Evolutionary conservation across 2,797 vertebrate species (phyloP), one percentile per base, ranked within the genome.

Genomic region (Clarias pachynema): DNA sequence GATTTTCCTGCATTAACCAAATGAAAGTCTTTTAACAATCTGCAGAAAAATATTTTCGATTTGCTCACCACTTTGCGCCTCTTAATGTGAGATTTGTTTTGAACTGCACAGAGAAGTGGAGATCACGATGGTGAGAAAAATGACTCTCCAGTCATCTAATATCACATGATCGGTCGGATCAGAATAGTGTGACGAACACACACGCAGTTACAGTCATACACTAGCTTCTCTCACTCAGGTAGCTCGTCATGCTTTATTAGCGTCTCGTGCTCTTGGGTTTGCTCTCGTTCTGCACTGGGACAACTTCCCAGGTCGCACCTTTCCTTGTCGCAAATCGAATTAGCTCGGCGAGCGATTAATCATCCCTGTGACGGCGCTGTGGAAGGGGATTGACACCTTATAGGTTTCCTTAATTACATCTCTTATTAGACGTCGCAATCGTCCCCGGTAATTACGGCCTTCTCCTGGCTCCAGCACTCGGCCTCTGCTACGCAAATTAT

Each of bases 401-500:
- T 96, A 95, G 93, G 94, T 95, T 95, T 95, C 90, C 93, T 94
- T 95, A 96, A 96, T 96, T 94, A 95, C 91, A 93, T 94, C 93
- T 94, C 92, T 94, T 94, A 95, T 94, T 93, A 94, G 92, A 92
- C 93, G 94, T 95, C 91, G 88, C 91, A 95, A 92, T 95, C 89
- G 74, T 94, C 91, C 91, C 81, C 75, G 93, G 92, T 95, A 94
- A 95, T 96, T 94, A 94, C 87, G 88, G 84, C 91, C 16, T 91
- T 92, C 92, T 94, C 63, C 93, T 93, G 93, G 95, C 93, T 94
- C 91, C 79, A 86, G 90, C 94, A 89, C 92, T 93, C 93, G 90
- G 93, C 93, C 91, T 89, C 86, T 85, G 91, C 91, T 92, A 91
- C 89, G 93, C 93, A 94, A 93, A 95, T 94, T 89, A 94, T 94